Conservation (phyloP, 1,140 invertebrate species). For the Zaprionus nigranus region DNA sequence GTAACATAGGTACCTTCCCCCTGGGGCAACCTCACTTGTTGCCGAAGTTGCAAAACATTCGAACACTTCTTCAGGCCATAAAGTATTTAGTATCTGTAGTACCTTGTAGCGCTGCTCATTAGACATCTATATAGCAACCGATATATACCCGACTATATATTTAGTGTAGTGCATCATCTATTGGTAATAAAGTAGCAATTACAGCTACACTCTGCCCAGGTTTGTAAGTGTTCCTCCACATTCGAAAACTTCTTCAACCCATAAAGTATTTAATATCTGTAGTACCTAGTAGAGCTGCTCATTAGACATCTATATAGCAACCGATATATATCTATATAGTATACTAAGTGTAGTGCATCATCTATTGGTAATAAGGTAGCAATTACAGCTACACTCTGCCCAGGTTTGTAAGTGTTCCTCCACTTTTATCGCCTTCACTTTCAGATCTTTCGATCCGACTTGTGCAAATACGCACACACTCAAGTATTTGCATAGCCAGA, state of each 20-base stretch:
- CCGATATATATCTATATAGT: too few relatives aligned
- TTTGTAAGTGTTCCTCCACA: slow-evolving; percentile 2
- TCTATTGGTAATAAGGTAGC: too few relatives aligned
- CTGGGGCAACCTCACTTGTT: background rate
- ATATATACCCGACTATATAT: too few relatives aligned
- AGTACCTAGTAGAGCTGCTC: slow-evolving; percentile 13
- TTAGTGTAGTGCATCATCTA: too few relatives aligned
- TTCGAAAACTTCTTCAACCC: slow-evolving; percentile 39
- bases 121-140: background rate
- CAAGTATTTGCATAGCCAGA: slow-evolving; percentile 4
- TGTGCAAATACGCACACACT: slow-evolving; percentile 1
- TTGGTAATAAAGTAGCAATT: too few relatives aligned
- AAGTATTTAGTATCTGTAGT: slow-evolving; percentile 3
- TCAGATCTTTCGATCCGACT: background rate
- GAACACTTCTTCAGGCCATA: slow-evolving; percentile 41
- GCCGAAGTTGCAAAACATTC: slow-evolving; percentile 45
- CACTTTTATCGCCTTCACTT: background rate
- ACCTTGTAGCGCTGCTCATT: slow-evolving; percentile 25
- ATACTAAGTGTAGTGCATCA: too few relatives aligned
- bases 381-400: too few relatives aligned
- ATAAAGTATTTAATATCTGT: slow-evolving; percentile 16
- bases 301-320: slow-evolving; percentile 10
- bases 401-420: too few relatives aligned
- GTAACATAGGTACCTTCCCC: too few relatives aligned
- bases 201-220: too few relatives aligned